A percentile compares a stretch with the other conserved stretches of the same genome.
Evolutionary conservation across 1,140 invertebrate genomes (phyloP).

Genomic region (Hyles vespertilio): DNA sequence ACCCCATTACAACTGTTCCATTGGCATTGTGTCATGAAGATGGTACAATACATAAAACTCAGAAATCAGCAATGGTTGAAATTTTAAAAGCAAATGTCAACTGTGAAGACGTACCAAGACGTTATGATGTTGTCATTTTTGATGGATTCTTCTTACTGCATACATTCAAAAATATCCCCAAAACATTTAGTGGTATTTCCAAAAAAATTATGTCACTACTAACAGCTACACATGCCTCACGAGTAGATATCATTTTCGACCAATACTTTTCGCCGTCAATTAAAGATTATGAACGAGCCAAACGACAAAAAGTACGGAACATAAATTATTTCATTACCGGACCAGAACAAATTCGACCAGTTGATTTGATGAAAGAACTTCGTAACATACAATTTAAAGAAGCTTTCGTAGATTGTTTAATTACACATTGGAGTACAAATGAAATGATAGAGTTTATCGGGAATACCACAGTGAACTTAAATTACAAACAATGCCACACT

Average conservation of each 20-base stretch:
- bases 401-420: slow-evolving; percentile 33
- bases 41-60: too few species aligned
- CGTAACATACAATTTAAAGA: slow-evolving; percentile 36
- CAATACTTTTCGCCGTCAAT: slow-evolving; percentile 27
- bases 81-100: too few species aligned
- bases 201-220: slow-evolving; percentile 14
- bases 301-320: slow-evolving; percentile 16
- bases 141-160: slow-evolving; percentile 26
- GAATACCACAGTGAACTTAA: slow-evolving; percentile 18
- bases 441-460: slow-evolving; percentile 20
- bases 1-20: too few species aligned
- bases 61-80: too few species aligned
- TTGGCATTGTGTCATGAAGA: too few species aligned
- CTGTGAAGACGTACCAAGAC: too few species aligned
- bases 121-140: too few species aligned
- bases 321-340: slow-evolving; percentile 22
- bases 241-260: slow-evolving; percentile 30
- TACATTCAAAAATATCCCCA: slow-evolving; percentile 22
- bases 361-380: slow-evolving; percentile 28
- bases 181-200: slow-evolving; percentile 21
- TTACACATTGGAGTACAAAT: slow-evolving; percentile 14
- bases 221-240: slow-evolving; percentile 11
- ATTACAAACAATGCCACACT: slow-evolving; percentile 15
- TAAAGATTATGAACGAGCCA: slow-evolving; percentile 26
- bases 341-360: slow-evolving; percentile 22